Conservation (phyloP, 2,797 vertebrate genomes). For the Avahi laniger region DNA sequence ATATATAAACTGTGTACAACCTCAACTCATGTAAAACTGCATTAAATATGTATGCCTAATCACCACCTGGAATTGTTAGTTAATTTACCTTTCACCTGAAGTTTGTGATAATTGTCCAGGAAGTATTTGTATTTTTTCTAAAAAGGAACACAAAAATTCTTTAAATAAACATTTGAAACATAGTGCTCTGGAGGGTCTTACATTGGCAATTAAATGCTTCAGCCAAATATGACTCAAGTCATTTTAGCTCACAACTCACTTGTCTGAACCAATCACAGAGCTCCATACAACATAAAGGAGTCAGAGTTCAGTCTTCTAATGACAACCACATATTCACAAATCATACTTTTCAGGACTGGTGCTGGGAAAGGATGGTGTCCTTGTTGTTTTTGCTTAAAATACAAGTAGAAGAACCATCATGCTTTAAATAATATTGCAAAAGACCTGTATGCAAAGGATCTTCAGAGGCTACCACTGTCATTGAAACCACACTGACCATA, state of each 20-base stretch:
- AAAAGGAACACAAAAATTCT: constrained; percentile 47
- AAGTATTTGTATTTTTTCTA: constrained; percentile 36
- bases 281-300: background rate
- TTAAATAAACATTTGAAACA: constrained; percentile 23
- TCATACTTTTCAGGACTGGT: background rate
- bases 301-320: background rate
- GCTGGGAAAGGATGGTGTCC: background rate
- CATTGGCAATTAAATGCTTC: background rate
- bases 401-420: background rate
- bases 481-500: background rate
- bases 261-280: background rate
- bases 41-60: constrained; percentile 51
- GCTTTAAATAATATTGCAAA: background rate
- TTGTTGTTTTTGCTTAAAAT: background rate
- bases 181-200: background rate
- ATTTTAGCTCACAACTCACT: background rate
- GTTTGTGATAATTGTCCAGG: constrained; percentile 16
- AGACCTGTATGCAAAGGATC: background rate
- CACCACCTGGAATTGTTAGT: constrained; percentile 18
- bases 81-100: constrained; percentile 3
- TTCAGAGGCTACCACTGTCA: background rate
- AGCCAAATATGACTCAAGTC: background rate
- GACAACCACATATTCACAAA: background rate
- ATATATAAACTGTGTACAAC: background rate
- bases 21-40: constrained; percentile 19